Conservation (phyloP, 1,140 invertebrate genomes). For the Drosophila pseudoananassae region DNA sequence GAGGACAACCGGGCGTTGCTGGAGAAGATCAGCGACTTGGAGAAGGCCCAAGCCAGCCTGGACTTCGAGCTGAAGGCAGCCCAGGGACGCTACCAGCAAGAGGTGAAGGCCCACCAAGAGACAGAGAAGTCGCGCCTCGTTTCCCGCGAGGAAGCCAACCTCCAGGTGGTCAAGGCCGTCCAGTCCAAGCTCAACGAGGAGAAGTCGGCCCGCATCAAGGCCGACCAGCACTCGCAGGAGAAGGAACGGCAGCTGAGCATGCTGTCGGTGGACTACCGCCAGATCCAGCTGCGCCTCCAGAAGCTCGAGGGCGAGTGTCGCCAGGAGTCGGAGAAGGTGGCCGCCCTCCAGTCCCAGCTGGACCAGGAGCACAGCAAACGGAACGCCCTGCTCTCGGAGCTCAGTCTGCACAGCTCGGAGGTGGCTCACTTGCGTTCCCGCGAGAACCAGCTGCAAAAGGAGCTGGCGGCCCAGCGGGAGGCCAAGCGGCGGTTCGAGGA, state of each 20-base stretch:
- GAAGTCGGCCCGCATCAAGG: constrained; percentile 91
- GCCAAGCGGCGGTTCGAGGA: constrained; percentile 90
- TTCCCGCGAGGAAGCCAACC: constrained; percentile 95
- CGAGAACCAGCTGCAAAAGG: constrained; percentile 90
- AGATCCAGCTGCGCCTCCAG: constrained; percentile 94
- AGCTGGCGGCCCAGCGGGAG: constrained; percentile 89
- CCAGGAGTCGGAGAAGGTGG: constrained; percentile 93
- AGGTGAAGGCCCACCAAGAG: constrained; percentile 94
- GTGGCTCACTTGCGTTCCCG: constrained; percentile 89
- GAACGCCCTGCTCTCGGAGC: constrained; percentile 89
- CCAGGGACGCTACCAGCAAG: constrained; percentile 94
- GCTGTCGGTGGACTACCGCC: constrained; percentile 95
- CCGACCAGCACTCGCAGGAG: constrained; percentile 93
- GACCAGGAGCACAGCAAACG: constrained; percentile 93
- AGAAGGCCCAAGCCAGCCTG: constrained; percentile 95
- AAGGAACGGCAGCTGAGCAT: constrained; percentile 97
- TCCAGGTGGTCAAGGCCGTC: constrained; percentile 93
- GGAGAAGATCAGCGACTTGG: constrained; percentile 92
- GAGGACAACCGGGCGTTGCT: constrained; percentile 91
- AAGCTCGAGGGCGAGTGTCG: constrained; percentile 95
- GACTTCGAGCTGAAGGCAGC: constrained; percentile 94
- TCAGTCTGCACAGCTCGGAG: constrained; percentile 89
- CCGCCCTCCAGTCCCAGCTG: constrained; percentile 91
- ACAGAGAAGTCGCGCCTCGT: constrained; percentile 92
- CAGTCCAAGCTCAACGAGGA: constrained; percentile 96